Base-by-base conservation (phyloP, 2,797 vertebrate genomes). In the Molossus molossus region DNA sequence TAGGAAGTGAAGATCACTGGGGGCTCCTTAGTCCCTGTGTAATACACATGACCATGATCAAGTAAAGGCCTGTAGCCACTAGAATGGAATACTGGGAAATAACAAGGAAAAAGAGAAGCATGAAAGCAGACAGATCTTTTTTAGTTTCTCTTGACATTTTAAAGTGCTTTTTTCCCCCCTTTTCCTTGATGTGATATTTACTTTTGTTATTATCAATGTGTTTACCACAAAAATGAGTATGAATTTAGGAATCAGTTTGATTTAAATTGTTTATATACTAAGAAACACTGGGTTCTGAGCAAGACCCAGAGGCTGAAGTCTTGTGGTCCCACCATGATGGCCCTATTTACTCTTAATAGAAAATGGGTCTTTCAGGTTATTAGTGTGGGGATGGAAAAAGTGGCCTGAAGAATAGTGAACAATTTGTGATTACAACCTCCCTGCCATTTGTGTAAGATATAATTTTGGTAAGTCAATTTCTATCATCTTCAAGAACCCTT, bases 381-480 rank as follows among this genome's bases (percentile, higher is more conserved):
- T 85, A 72, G 64, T 72, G 80, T 69, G 29, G 64, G 48, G 4
- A 27, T 84, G 27, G 55, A 10, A 9, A 45, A 92, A n/a, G 60
- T 58, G 37, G 33, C 58, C n/a, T 77, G 29, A 94, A 80, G 53
- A 79, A 20, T 37, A 79, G 21, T 93, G 25, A 76, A 79, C 67
- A 79, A 45, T 72, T 57, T 69, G 72, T 64, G 48, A 45, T 37
- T 73, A 17, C 9, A 65, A 15, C 77, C 29, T 65, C 55, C 55
- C 85, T 82, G 55, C 57, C 72, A 64, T 86, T 72, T 93, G 27
- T 65, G 15, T 87, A 80, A 72, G 10, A 80, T 91, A 50, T 29
- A 87, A 77, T 87, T 76, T 90, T 15, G 12, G 45, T 55, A 50
- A 86, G 72, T 37, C 33, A 76, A 1, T 58, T 57, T 95, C n/a